These are phyloP conservation scores for Acronicta aceris DNA, from an alignment of 2,888 invertebrate species.

Conservation along the genomic window DNA sequence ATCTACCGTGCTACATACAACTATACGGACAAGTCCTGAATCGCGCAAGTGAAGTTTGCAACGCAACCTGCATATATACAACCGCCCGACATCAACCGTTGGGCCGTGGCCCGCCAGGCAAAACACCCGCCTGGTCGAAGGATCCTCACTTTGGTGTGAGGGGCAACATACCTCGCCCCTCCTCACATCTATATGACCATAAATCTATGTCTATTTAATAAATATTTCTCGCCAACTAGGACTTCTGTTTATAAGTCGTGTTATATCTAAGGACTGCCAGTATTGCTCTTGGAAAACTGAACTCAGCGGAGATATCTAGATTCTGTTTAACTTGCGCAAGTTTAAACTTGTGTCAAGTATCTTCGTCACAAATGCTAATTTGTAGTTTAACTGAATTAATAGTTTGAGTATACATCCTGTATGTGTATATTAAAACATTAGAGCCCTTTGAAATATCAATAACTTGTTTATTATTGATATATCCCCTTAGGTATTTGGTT, in stretches of 20 bases:
- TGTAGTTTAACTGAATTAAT: constrained; percentile 53
- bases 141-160: too few relatives aligned
- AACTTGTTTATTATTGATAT: not conserved
- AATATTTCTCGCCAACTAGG: constrained; percentile 1
- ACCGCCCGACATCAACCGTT: too few relatives aligned
- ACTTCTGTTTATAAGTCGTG: constrained; percentile 20
- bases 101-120: too few relatives aligned
- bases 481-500: too few relatives aligned
- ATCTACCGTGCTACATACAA: too few relatives aligned
- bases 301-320: constrained; percentile 52
- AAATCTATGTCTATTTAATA: too few relatives aligned
- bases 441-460: not conserved
- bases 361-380: constrained; percentile 56
- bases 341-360: constrained; percentile 52
- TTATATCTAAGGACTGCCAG: constrained; percentile 35
- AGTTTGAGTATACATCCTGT: constrained; percentile 26
- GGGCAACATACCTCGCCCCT: too few relatives aligned
- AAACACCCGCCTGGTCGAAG: too few relatives aligned
- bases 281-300: constrained; percentile 57
- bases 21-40: too few relatives aligned
- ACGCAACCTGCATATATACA: too few relatives aligned
- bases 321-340: constrained; percentile 55
- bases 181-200: too few relatives aligned
- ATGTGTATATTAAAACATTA: not conserved
- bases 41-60: too few relatives aligned